Evolutionary conservation across 2,113 vertebrate species (phyloP).

Genomic region (Tretioscincus oriximinensis): DNA sequence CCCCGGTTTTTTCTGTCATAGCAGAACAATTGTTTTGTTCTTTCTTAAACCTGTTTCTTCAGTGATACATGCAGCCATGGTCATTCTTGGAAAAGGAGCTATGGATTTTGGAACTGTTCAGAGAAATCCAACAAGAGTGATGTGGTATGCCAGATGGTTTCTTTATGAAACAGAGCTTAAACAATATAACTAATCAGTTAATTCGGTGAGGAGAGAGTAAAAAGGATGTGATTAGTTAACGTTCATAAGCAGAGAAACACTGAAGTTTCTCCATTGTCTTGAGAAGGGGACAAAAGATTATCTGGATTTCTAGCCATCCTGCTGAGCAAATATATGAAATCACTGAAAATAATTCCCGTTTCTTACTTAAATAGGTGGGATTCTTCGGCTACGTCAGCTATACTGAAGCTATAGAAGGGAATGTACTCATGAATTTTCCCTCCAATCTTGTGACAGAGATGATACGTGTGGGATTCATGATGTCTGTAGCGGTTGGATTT

Average conservation of each 20-base stretch:
- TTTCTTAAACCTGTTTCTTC: neutral
- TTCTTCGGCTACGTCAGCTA: slow-evolving; percentile 98
- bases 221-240: neutral
- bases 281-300: no score
- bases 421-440: slow-evolving; percentile 96
- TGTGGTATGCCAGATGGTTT: neutral
- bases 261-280: rapidly evolving
- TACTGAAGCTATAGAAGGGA: slow-evolving; percentile 90
- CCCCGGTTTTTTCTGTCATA: neutral
- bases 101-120: slow-evolving; percentile 8
- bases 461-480: slow-evolving; percentile 95
- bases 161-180: neutral
- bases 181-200: neutral
- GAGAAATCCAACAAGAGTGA: neutral
- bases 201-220: neutral
- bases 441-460: slow-evolving; percentile 96
- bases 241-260: neutral
- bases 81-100: neutral
- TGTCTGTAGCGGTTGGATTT: slow-evolving; percentile 96
- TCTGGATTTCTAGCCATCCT: neutral
- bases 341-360: neutral
- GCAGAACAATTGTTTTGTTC: neutral
- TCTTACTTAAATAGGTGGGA: slow-evolving; percentile 80
- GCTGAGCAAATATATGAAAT: neutral
- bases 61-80: neutral